Percentiles rank a stretch among this genome's conserved stretches.
Evolutionary conservation across 1,140 invertebrate species (phyloP).

Genomic region (Condylostylus longicornis): DNA sequence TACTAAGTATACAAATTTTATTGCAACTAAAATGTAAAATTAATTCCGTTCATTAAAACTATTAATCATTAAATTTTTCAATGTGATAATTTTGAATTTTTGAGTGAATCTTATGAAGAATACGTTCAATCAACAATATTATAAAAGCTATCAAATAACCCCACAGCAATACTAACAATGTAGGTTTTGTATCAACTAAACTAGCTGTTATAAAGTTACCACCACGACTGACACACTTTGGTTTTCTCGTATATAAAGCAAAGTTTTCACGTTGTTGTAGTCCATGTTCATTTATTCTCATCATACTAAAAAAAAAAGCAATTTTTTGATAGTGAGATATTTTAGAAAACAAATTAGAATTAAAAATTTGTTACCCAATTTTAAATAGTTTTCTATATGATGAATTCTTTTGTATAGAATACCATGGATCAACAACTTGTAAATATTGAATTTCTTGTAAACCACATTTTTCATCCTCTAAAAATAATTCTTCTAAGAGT

Average conservation of each 20-base stretch:
- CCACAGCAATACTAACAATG: conserved; percentile 32
- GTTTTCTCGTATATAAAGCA: conserved; percentile 42
- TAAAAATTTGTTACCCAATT: conserved; percentile 35
- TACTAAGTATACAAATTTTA: too few relatives aligned
- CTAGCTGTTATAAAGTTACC: conserved; percentile 42
- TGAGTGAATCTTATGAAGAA: too few relatives aligned
- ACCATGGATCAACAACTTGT: conserved; percentile 41
- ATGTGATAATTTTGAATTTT: too few relatives aligned
- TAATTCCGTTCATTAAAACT: too few relatives aligned
- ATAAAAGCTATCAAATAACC: conserved; percentile 17
- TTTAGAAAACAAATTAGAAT: neutral
- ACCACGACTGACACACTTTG: conserved; percentile 36
- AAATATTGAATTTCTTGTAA: conserved; percentile 45
- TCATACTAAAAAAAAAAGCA: conserved; percentile 30
- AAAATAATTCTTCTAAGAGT: conserved; percentile 44
- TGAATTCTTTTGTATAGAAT: conserved; percentile 41
- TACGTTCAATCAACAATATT: neutral
- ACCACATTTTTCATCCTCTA: conserved; percentile 50
- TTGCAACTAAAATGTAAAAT: too few relatives aligned
- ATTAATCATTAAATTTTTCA: too few relatives aligned
- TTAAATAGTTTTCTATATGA: conserved; percentile 45
- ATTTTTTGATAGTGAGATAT: neutral
- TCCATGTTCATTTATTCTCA: conserved; percentile 42
- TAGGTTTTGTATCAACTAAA: conserved; percentile 38
- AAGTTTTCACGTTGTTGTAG: conserved; percentile 39